These are phyloP conservation scores for Pyrgus malvae DNA, from an alignment of 2,888 invertebrate species.

Conservation along the genomic window DNA sequence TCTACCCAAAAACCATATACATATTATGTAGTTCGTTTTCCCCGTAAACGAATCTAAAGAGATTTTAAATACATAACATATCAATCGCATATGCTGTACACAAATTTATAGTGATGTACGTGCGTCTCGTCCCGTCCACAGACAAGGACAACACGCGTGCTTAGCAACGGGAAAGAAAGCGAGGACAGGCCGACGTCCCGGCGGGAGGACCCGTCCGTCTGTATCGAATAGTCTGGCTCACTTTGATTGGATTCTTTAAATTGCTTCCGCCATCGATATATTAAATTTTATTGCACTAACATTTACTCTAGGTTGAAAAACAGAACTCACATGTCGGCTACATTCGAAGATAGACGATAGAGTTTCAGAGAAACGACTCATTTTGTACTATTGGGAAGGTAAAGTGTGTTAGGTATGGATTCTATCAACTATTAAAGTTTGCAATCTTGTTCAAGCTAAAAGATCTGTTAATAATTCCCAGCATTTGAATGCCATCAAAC, in stretches of 20 bases:
- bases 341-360: neutral
- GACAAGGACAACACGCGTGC: slow-evolving; percentile 19
- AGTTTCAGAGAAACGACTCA: no score
- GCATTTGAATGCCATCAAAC: neutral
- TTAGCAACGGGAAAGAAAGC: slow-evolving; percentile 13
- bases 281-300: slow-evolving; percentile 17
- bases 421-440: no score
- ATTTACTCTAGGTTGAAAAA: neutral
- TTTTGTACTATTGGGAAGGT: no score
- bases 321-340: neutral
- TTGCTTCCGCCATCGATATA: slow-evolving; percentile 19
- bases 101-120: slow-evolving; percentile 18
- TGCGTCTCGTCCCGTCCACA: slow-evolving; percentile 12
- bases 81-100: slow-evolving; percentile 18
- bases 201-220: slow-evolving; percentile 12
- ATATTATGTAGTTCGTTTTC: neutral
- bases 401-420: no score
- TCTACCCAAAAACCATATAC: no score
- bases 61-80: slow-evolving; percentile 19
- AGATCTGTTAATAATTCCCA: neutral
- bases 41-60: neutral
- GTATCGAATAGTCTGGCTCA: slow-evolving; percentile 25
- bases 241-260: slow-evolving; percentile 26
- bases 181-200: neutral
- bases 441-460: no score